Conservation (phyloP, 2,888 invertebrate species). For the Invenusta paracnida region DNA sequence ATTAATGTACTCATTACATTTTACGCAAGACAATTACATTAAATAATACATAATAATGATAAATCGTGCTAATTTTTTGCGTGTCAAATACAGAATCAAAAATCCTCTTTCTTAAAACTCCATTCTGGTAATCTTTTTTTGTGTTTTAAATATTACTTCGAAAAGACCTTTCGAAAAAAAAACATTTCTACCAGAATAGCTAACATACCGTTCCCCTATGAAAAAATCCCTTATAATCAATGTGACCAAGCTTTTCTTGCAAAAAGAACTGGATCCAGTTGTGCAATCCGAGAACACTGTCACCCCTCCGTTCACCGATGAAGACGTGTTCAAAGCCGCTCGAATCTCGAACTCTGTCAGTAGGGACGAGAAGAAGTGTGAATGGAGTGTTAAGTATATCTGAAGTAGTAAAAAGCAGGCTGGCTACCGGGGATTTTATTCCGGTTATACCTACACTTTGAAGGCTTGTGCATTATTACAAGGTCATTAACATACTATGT, state of each 20-base stretch:
- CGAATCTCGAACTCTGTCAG: slow-evolving; percentile 54
- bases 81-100: too few species aligned
- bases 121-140: too few species aligned
- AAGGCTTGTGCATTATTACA: not conserved
- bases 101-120: too few species aligned
- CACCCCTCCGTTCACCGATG: slow-evolving; percentile 57
- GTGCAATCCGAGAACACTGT: slow-evolving; percentile 59
- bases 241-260: slow-evolving; percentile 57
- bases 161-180: too few species aligned
- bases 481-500: too few species aligned
- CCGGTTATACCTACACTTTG: not conserved
- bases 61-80: too few species aligned
- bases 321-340: slow-evolving; percentile 61
- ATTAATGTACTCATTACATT: too few species aligned
- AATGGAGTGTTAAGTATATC: not conserved
- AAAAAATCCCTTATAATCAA: slow-evolving; percentile 60
- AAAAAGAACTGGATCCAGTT: slow-evolving; percentile 61
- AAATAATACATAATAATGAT: too few species aligned
- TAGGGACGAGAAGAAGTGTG: not conserved
- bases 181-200: not conserved
- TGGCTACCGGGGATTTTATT: not conserved
- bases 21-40: too few species aligned
- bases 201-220: slow-evolving; percentile 55
- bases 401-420: not conserved
- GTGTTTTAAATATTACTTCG: too few species aligned